Conservation (phyloP, 1,140 invertebrate genomes). For the Saxidomus purpurata region DNA sequence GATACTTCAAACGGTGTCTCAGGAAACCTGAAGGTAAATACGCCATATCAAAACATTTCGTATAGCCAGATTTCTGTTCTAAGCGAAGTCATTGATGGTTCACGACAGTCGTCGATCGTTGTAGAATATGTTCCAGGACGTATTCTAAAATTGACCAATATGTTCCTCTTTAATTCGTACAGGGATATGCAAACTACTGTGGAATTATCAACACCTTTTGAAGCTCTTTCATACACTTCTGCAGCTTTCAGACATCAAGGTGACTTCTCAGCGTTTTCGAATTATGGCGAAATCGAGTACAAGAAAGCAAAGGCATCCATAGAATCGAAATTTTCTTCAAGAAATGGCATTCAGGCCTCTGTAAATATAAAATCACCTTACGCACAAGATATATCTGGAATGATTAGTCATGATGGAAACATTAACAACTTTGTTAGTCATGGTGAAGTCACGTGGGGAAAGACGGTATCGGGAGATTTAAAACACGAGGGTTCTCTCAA, state of each 20-base stretch:
- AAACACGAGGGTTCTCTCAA: neutral
- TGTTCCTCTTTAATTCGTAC: neutral
- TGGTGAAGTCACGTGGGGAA: constrained; percentile 32
- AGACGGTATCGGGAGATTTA: constrained; percentile 7
- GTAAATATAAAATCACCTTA: neutral
- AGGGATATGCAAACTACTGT: neutral
- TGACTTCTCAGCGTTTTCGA: neutral
- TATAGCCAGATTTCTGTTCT: constrained; percentile 3
- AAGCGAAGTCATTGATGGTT: neutral
- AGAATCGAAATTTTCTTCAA: neutral
- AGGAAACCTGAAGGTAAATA: constrained; percentile 34
- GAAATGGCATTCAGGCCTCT: neutral
- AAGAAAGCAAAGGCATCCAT: constrained; percentile 6
- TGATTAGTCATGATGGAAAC: constrained; percentile 26
- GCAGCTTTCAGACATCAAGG: constrained; percentile 19
- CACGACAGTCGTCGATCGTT: neutral
- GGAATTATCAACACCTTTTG: constrained; percentile 42
- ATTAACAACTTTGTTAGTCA: constrained; percentile 48
- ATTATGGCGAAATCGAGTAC: constrained; percentile 38
- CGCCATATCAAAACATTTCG: neutral
- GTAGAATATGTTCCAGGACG: constrained; percentile 22
- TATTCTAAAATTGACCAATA: constrained; percentile 7
- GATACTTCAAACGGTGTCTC: constrained; percentile 27
- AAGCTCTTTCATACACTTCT: neutral
- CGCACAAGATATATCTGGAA: constrained; percentile 16